Evolutionary conservation across 2,888 invertebrate species (phyloP).

Genomic region (Agriopis marginaria): DNA sequence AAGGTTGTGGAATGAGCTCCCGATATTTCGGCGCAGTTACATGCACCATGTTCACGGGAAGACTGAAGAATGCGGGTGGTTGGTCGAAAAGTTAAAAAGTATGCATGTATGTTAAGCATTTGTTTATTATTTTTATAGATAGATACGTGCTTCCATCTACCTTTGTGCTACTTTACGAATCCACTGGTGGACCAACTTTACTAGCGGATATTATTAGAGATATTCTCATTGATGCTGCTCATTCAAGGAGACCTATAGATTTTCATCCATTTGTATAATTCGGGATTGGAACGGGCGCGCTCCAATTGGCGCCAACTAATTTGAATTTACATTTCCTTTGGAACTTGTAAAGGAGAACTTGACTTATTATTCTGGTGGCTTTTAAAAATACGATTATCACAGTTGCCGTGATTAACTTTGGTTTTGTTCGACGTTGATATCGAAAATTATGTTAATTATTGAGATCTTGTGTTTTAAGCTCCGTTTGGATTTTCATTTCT

Average conservation of each 20-base stretch:
- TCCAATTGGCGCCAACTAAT: conserved; percentile 35
- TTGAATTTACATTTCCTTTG: conserved; percentile 38
- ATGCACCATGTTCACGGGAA: too few species aligned
- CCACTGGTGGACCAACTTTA: not conserved
- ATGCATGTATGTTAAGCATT: too few species aligned
- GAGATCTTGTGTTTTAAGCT: conserved; percentile 7
- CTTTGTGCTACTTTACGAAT: too few species aligned
- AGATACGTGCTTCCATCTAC: too few species aligned
- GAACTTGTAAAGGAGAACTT: conserved; percentile 29
- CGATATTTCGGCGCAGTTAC: too few species aligned
- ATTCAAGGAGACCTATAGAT: conserved; percentile 19
- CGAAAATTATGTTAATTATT: not conserved
- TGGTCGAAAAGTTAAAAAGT: too few species aligned
- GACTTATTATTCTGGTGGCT: conserved; percentile 20
- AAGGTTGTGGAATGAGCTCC: too few species aligned
- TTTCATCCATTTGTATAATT: conserved; percentile 24
- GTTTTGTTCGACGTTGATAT: conserved; percentile 3
- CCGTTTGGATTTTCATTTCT: not conserved
- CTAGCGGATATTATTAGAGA: not conserved
- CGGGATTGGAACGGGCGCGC: conserved; percentile 17
- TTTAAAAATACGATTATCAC: conserved; percentile 25
- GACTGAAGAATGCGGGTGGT: too few species aligned
- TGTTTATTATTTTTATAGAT: too few species aligned
- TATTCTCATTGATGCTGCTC: conserved; percentile 16
- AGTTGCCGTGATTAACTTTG: conserved; percentile 22